Percentiles rank a stretch among this genome's conserved stretches.
These are phyloP conservation scores for Hipposideros larvatus DNA, from an alignment of 2,797 vertebrate genomes.

Conservation along the genomic window DNA sequence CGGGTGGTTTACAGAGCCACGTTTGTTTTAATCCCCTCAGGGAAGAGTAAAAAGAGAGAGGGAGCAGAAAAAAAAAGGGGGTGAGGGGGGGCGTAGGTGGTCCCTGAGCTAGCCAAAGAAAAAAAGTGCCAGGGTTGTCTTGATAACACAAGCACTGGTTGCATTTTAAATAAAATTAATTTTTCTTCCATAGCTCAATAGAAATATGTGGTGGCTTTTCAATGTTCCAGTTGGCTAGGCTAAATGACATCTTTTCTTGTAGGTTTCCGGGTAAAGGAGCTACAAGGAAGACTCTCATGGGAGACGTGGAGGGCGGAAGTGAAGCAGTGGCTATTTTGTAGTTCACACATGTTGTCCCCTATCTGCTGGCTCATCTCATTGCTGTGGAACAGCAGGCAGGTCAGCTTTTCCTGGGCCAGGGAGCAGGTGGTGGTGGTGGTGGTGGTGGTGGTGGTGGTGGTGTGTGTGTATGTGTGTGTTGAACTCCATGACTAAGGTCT, in stretches of 20 bases:
- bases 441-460: not conserved
- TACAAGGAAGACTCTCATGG: not conserved
- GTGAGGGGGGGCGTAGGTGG: too few species aligned
- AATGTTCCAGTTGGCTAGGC: not conserved
- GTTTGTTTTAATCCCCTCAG: slow-evolving; percentile 38
- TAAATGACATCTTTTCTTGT: not conserved
- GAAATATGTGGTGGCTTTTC: not conserved
- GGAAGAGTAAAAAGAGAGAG: not conserved
- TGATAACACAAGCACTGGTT: slow-evolving; percentile 8
- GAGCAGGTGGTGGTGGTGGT: too few species aligned
- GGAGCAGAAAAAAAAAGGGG: not conserved
- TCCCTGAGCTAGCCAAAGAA: not conserved
- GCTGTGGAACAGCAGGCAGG: not conserved
- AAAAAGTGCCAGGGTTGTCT: not conserved
- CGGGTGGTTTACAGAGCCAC: not conserved
- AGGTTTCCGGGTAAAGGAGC: not conserved
- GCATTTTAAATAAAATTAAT: slow-evolving; percentile 43
- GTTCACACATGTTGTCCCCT: not conserved
- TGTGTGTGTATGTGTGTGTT: too few species aligned
- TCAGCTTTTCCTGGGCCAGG: too few species aligned
- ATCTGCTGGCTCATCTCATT: not conserved
- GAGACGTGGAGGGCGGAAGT: not conserved
- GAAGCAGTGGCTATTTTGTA: not conserved
- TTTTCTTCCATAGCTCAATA: slow-evolving; percentile 39
- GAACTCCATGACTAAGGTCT: not conserved